Evolutionary conservation across 2,888 invertebrate species (phyloP), one percentile per base, ranked within the genome.

Genomic region (Flexamia atlantica): DNA sequence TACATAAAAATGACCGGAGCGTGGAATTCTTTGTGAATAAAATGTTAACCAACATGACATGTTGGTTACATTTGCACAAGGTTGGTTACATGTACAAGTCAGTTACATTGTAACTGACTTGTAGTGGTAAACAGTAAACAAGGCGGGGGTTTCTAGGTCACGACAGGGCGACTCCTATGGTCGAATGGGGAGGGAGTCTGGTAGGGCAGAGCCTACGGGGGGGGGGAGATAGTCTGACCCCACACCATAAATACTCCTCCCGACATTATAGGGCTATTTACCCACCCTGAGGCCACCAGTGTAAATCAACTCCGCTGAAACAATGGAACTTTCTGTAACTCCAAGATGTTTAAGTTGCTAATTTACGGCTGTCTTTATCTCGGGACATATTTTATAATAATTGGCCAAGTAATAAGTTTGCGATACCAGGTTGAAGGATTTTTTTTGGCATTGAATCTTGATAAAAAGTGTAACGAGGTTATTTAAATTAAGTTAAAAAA

Each of bases 211-310:
- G 9, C 17, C 14, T 20, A 5, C n/a, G 7, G 68, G 32, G 68
- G 72, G 42, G 72, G 46, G 46, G 25, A 46, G 74, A 76, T 46
- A 76, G 74, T 46, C 74, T 46, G 74, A 28, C 74, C 70, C 70
- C 74, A 28, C 46, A 46, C 36, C 42, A 76, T 76, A 76, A 76
- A 76, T 76, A 76, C 25, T 28, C 25, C 23, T 50, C 50, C 2
- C 74, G 72, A 76, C 74, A 76, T 76, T 46, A 76, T 50, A n/a
- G 40, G 23, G 25, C 74, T 28, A 28, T 72, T 72, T 28, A 76
- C 42, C 74, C 28, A 17, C 64, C 64, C 64, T 17, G 30, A 9
- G 28, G 46, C 28, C 46, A 28, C 50, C 20, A 46, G 42, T 14
- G 74, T 76, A 42, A 76, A 42, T 42, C 74, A 46, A 28, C 74